phyloP scores from a whole-genome alignment of 2,113 vertebrate genomes.

The Myotis yumanensis region DNA sequence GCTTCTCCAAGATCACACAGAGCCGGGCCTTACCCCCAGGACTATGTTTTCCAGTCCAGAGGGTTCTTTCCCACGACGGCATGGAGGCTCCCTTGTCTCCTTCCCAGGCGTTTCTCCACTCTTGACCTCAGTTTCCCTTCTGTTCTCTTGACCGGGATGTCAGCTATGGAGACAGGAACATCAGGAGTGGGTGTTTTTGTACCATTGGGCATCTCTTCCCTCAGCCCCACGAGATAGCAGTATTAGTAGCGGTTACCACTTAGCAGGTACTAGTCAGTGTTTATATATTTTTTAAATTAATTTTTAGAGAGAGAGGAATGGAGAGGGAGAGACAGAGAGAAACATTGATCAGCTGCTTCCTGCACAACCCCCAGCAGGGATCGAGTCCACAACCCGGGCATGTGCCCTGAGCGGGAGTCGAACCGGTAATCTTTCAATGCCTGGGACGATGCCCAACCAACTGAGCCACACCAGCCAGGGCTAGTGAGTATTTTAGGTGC shows the following conservation, averaged over 20 bases:
- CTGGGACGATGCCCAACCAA: too few relatives aligned
- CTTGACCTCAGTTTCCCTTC: not conserved
- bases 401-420: too few relatives aligned
- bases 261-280: rapidly evolving
- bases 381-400: too few relatives aligned
- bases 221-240: rapidly evolving
- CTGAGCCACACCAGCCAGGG: too few relatives aligned
- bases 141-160: not conserved
- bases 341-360: too few relatives aligned
- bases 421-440: too few relatives aligned
- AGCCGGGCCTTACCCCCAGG: not conserved
- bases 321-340: too few relatives aligned
- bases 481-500: too few relatives aligned
- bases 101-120: not conserved
- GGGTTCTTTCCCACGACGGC: not conserved
- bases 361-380: too few relatives aligned
- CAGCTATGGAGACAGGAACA: not conserved
- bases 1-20: not conserved
- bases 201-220: rapidly evolving
- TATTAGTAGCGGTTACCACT: rapidly evolving
- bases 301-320: too few relatives aligned
- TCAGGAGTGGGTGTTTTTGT: not conserved
- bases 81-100: not conserved
- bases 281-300: too few relatives aligned
- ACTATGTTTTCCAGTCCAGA: not conserved